Evolutionary conservation across 1,140 invertebrate genomes (phyloP), one percentile per base, ranked within the genome.

Genomic region (Palaemon carinicauda): DNA sequence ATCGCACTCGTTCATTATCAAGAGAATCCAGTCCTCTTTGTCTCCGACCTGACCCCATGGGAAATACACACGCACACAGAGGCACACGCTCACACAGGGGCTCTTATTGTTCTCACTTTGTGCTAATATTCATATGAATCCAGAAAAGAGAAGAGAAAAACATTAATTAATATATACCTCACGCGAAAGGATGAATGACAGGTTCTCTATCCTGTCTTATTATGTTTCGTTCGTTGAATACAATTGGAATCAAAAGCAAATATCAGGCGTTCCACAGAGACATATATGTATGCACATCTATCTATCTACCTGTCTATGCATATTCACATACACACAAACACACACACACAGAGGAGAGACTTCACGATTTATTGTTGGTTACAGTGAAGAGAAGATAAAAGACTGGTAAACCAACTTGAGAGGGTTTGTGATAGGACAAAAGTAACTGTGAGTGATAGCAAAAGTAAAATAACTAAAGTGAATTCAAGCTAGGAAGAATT

Each of bases 11-110:
- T 81, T 52, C 80, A 81, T 33, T 81, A 71, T 71, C 51, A 69
- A 81, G 60, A 81, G 80, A 65, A 81, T 81, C n/a, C 80, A 81
- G 52, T 56, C 65, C 10, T 81, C 80, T 81, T 81, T 81, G 80
- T 81, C 21, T 52, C 10, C 15, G 14, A 17, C 24, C n/a, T 50
- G 41, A 65, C 80, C 80, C 21, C 60, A 12, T 81, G 80, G 80
- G 80, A 65, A 81, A 71, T 71, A 73, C 69, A 73, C 69, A 73
- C 69, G 41, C 69, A 73, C 69, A 73, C 69, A 73, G 29, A 73
- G 29, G 41, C 69, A 73, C 69, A 73, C 69, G 41, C 69, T 33
- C 69, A 73, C 69, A 73, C 69, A 73, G 41, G 41, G 41, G 41
- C 41, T 41, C 41, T 41, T 74, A 24, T 74, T 74, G 31, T 19